Percentiles rank a stretch among this genome's conserved stretches.
These are phyloP conservation scores for Siderastrea radians DNA, from an alignment of 92 coral and sea anemone genomes.

Conservation along the genomic window DNA sequence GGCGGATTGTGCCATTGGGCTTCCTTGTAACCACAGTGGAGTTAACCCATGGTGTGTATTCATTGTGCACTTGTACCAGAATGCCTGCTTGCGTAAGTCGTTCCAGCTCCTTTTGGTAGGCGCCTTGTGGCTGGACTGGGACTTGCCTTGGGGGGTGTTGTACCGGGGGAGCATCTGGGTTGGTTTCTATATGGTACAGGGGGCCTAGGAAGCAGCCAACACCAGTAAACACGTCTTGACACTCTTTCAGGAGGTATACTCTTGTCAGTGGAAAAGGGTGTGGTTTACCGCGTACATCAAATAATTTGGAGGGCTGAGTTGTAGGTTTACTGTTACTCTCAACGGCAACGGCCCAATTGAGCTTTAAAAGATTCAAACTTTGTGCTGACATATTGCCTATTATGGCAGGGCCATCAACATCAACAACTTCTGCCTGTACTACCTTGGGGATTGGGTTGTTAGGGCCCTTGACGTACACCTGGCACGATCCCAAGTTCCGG, in stretches of 20 bases:
- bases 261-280: constrained; percentile 63
- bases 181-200: constrained; percentile 69
- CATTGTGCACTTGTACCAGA: constrained; percentile 53
- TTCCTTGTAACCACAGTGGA: constrained; percentile 64
- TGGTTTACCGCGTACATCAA: constrained; percentile 35
- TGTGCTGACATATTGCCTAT: too few relatives aligned
- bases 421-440: constrained; percentile 51
- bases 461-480: constrained; percentile 51
- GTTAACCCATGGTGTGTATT: constrained; percentile 72
- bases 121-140: constrained; percentile 72
- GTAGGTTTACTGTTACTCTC: not conserved
- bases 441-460: constrained; percentile 45
- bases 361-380: constrained; percentile 23
- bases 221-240: constrained; percentile 66
- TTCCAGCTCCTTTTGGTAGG: constrained; percentile 61
- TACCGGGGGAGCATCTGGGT: constrained; percentile 57
- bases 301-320: not conserved
- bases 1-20: constrained; percentile 57
- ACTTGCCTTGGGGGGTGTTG: constrained; percentile 79
- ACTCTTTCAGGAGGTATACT: constrained; percentile 53
- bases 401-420: constrained; percentile 48
- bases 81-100: constrained; percentile 56
- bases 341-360: constrained; percentile 57
- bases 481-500: constrained; percentile 54
- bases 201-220: constrained; percentile 71